A percentile compares a stretch with the other conserved stretches of the same genome.
Conservation (phyloP, 2,797 vertebrate species). For the Sitta carolinensis region DNA sequence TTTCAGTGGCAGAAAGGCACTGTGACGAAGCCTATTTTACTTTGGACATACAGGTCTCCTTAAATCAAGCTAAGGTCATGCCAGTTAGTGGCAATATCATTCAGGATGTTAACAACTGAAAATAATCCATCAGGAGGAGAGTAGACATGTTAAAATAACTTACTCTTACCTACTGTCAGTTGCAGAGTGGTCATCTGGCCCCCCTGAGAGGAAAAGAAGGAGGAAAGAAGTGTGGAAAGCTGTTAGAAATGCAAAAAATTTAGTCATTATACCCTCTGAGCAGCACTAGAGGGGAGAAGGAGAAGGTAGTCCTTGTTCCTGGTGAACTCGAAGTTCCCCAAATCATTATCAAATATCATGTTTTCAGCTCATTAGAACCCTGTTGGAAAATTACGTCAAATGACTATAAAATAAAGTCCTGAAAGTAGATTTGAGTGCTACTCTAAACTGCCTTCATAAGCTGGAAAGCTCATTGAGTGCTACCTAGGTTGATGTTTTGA, state of each 20-base stretch:
- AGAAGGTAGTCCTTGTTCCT: slow-evolving; percentile 2
- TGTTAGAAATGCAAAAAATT: slow-evolving; percentile 15
- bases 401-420: slow-evolving; percentile 1
- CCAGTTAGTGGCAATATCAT: not conserved
- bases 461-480: not conserved
- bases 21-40: not conserved
- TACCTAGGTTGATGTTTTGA: not conserved
- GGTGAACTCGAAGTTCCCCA: not conserved
- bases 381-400: slow-evolving; percentile 50
- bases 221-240: slow-evolving; percentile 25
- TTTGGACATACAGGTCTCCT: slow-evolving; percentile 9
- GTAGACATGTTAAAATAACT: not conserved
- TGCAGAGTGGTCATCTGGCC: slow-evolving; percentile 18
- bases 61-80: slow-evolving; percentile 52
- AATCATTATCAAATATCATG: slow-evolving; percentile 14
- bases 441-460: not conserved
- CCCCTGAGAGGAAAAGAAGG: not conserved
- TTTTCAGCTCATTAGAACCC: slow-evolving; percentile 51
- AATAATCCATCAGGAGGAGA: slow-evolving; percentile 8
- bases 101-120: slow-evolving; percentile 32
- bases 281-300: not conserved
- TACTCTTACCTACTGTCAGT: not conserved
- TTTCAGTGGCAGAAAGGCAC: not conserved
- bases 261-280: slow-evolving; percentile 10
- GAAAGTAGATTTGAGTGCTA: slow-evolving; percentile 1